phyloP scores from a whole-genome alignment of 2,888 invertebrate genomes.

The Papilio gigon region DNA sequence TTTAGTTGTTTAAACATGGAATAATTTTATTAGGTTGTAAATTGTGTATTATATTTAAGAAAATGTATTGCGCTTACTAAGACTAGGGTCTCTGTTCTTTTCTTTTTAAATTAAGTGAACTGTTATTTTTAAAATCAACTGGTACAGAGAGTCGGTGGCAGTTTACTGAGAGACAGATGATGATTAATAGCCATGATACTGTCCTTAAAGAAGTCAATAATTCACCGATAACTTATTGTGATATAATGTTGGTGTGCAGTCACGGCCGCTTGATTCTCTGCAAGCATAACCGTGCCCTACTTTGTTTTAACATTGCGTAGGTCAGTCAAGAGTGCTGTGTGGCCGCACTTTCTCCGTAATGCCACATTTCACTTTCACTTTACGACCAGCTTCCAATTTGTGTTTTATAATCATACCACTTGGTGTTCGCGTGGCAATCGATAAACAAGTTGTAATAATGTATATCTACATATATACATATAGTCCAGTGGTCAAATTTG shows the following conservation, averaged over 20 bases:
- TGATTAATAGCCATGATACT: background rate
- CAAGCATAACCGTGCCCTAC: conserved; percentile 63
- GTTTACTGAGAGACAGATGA: background rate
- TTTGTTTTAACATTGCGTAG: conserved; percentile 72
- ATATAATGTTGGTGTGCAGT: conserved; percentile 16
- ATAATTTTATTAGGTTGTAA: too few relatives aligned
- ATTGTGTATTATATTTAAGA: too few relatives aligned
- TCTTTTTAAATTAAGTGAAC: too few relatives aligned
- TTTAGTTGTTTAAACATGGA: too few relatives aligned
- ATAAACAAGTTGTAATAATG: background rate
- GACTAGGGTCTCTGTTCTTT: too few relatives aligned
- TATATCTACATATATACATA: background rate
- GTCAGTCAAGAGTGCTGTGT: conserved; percentile 64
- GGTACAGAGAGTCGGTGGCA: too few relatives aligned
- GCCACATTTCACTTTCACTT: conserved; percentile 68
- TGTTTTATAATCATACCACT: conserved; percentile 18
- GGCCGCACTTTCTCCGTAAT: conserved; percentile 66
- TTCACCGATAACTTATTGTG: background rate
- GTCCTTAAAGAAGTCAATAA: background rate
- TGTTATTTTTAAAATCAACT: too few relatives aligned
- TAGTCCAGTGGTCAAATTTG: background rate
- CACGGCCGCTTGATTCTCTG: conserved; percentile 39
- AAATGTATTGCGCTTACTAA: too few relatives aligned
- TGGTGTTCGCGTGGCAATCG: background rate
- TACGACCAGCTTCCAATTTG: conserved; percentile 44